phyloP scores from a whole-genome alignment of 2,797 vertebrate genomes.

The Rousettus madagascariensis region DNA sequence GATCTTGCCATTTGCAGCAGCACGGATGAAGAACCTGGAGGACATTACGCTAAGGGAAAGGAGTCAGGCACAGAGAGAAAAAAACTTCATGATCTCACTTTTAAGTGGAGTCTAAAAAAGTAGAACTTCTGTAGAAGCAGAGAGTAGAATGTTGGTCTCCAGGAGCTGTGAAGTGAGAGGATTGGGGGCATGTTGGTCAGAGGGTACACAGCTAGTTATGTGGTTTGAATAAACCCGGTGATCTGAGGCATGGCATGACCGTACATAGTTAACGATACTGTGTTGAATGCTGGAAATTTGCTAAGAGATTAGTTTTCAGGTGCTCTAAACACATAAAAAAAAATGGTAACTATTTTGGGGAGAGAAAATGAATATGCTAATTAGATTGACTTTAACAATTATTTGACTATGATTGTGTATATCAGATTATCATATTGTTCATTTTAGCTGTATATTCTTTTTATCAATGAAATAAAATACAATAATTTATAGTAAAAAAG shows the following conservation, averaged over 20 bases:
- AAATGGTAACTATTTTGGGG: not conserved
- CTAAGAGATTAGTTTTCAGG: not conserved
- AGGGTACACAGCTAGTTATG: not conserved
- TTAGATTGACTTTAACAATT: not conserved
- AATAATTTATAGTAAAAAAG: not conserved
- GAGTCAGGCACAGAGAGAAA: not conserved
- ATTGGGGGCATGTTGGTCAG: not conserved
- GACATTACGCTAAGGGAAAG: not conserved
- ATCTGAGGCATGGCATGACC: not conserved
- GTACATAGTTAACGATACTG: too few relatives aligned
- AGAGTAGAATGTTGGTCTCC: not conserved
- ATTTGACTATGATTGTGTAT: not conserved
- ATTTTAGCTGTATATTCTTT: not conserved
- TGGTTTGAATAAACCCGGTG: not conserved
- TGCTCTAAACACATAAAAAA: not conserved
- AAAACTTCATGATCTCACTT: not conserved
- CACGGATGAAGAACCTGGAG: not conserved
- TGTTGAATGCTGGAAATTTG: not conserved
- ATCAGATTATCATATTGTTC: not conserved
- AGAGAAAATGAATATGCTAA: not conserved
- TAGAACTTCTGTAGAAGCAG: not conserved
- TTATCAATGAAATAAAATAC: not conserved
- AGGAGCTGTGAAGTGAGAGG: not conserved
- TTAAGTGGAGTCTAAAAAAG: not conserved
- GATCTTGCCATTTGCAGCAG: not conserved